phyloP scores from a whole-genome alignment of 1,140 invertebrate species.

The Dreissena rostriformis region DNA sequence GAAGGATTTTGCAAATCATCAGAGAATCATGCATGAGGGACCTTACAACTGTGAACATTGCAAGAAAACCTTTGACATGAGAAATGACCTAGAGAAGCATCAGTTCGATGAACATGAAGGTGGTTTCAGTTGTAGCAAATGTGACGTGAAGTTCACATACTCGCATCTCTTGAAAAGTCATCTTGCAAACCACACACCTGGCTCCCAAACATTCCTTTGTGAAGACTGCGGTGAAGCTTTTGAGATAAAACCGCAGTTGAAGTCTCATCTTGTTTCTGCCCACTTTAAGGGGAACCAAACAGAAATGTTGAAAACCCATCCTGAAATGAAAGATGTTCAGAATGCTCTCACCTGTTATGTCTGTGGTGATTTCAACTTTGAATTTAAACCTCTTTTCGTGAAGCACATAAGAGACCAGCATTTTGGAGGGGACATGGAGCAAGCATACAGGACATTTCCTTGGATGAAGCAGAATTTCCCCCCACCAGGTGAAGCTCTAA shows the following conservation, averaged over 20 bases:
- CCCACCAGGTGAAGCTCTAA: slow-evolving; percentile 11
- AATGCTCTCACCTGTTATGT: slow-evolving; percentile 19
- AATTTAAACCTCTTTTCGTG: slow-evolving; percentile 8
- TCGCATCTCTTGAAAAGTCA: slow-evolving; percentile 29
- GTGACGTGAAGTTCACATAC: slow-evolving; percentile 30
- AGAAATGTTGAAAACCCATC: slow-evolving; percentile 33
- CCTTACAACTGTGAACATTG: slow-evolving; percentile 22
- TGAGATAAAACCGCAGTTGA: slow-evolving; percentile 12
- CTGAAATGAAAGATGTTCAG: slow-evolving; percentile 23
- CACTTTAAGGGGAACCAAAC: slow-evolving; percentile 22
- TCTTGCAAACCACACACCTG: background rate
- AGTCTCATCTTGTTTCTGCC: slow-evolving; percentile 11
- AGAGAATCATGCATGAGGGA: background rate
- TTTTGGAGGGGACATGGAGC: slow-evolving; percentile 16
- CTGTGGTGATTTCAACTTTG: slow-evolving; percentile 25
- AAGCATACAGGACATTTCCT: slow-evolving; percentile 8
- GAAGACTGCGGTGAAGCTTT: slow-evolving; percentile 35
- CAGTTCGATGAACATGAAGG: slow-evolving; percentile 29
- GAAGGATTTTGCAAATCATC: background rate
- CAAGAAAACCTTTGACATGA: slow-evolving; percentile 6
- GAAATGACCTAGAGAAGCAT: slow-evolving; percentile 22
- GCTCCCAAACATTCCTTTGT: slow-evolving; percentile 25
- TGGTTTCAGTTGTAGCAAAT: slow-evolving; percentile 15
- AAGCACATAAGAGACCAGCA: slow-evolving; percentile 33
- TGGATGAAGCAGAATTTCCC: background rate